phyloP scores from a whole-genome alignment of 2,113 vertebrate genomes.

The Circaetus cinerascens region DNA sequence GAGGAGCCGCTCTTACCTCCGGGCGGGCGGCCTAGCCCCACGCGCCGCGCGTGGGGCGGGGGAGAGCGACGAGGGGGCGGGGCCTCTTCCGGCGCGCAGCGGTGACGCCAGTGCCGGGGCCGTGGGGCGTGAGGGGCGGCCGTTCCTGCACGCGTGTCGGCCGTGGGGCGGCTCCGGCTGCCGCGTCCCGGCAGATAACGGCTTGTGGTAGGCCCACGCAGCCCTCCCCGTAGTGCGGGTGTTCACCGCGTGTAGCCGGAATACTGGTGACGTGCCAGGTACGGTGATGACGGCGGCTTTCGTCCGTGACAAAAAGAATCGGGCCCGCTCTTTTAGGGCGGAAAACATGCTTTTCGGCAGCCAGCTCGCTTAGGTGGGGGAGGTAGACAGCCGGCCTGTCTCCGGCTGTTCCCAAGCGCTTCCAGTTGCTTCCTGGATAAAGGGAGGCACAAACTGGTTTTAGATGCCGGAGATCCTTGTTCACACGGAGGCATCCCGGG shows the following conservation, averaged over 20 bases:
- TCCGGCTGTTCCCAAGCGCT: neutral
- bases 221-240: too few species aligned
- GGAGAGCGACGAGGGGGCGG: accelerated
- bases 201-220: neutral
- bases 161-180: too few species aligned
- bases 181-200: neutral
- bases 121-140: neutral
- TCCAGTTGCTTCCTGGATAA: neutral
- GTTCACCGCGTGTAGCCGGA: accelerated
- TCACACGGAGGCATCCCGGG: neutral
- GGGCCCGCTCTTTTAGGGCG: neutral
- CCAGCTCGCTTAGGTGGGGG: neutral
- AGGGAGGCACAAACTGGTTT: neutral
- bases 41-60: too few species aligned
- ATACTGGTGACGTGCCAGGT: too few species aligned
- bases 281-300: accelerated
- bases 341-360: accelerated
- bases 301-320: accelerated
- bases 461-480: neutral
- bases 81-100: neutral
- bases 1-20: neutral
- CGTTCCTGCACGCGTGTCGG: too few species aligned
- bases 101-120: neutral
- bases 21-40: accelerated
- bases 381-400: accelerated